Conservation (phyloP, 2,113 vertebrate genomes). For the Ciconia boyciana region DNA sequence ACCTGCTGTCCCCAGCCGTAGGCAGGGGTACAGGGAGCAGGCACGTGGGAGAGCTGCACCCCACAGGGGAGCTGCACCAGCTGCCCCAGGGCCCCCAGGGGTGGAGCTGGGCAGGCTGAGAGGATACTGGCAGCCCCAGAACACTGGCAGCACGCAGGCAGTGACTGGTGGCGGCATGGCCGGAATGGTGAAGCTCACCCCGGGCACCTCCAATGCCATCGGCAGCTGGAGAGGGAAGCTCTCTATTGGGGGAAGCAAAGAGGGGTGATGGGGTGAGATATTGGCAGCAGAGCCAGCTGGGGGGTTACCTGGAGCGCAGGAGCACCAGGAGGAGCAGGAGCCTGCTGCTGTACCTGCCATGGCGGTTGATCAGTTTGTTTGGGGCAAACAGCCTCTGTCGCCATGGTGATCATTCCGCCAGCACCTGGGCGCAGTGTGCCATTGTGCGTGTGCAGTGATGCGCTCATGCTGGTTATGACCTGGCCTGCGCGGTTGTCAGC, state of each 20-base stretch:
- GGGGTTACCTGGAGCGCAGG: background rate
- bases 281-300: background rate
- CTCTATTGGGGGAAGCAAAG: background rate
- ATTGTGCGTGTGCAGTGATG: no score
- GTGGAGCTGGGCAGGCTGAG: background rate
- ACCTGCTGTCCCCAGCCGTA: background rate
- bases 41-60: background rate
- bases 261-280: background rate
- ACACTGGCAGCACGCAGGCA: background rate
- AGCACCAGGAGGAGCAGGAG: background rate
- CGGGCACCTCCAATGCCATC: background rate
- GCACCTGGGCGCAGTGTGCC: no score
- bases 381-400: background rate
- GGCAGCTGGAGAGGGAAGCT: background rate
- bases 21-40: background rate
- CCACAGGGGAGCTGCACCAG: background rate
- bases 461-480: no score
- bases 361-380: background rate
- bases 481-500: no score
- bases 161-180: background rate
- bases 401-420: no score
- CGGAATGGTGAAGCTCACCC: background rate
- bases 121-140: background rate
- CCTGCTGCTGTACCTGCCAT: background rate
- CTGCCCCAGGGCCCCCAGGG: background rate